These are phyloP conservation scores for Dexiosoma caninum DNA, from an alignment of 2,888 invertebrate genomes.

Conservation along the genomic window DNA sequence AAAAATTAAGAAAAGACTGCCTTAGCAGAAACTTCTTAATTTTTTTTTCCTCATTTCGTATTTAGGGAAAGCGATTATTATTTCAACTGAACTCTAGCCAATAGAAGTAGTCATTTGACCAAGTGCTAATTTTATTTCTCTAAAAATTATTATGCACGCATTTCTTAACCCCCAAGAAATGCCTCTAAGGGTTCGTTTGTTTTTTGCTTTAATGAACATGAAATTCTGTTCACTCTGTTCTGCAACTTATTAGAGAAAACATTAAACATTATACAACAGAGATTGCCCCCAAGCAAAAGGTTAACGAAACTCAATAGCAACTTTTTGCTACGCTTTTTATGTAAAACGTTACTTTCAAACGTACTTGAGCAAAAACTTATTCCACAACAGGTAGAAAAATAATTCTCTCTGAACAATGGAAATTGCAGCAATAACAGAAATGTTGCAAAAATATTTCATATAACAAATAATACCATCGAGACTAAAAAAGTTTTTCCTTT, in stretches of 20 bases:
- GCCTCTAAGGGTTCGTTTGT: slow-evolving; percentile 31
- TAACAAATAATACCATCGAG: slow-evolving; percentile 59
- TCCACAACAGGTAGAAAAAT: slow-evolving; percentile 52
- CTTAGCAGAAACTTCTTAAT: no score
- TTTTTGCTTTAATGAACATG: slow-evolving; percentile 14
- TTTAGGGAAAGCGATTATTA: no score
- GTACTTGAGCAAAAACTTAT: not conserved
- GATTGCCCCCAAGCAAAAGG: slow-evolving; percentile 59
- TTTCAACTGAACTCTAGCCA: no score
- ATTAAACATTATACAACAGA: slow-evolving; percentile 45
- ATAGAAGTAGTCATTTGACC: no score
- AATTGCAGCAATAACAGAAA: slow-evolving; percentile 2
- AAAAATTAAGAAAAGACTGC: no score
- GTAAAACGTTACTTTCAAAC: not conserved
- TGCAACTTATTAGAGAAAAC: slow-evolving; percentile 47
- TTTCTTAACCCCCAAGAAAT: not conserved
- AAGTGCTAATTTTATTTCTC: no score
- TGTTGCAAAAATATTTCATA: slow-evolving; percentile 32
- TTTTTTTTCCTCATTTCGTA: no score
- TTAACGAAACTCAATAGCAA: slow-evolving; percentile 60
- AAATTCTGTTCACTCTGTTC: no score
- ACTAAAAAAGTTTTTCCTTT: slow-evolving; percentile 44
- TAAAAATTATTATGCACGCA: not conserved
- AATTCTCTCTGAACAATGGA: slow-evolving; percentile 13
- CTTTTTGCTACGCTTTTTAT: slow-evolving; percentile 27